These are phyloP conservation scores for Agonopterix arenella DNA, from an alignment of 2,888 invertebrate species.

Conservation along the genomic window DNA sequence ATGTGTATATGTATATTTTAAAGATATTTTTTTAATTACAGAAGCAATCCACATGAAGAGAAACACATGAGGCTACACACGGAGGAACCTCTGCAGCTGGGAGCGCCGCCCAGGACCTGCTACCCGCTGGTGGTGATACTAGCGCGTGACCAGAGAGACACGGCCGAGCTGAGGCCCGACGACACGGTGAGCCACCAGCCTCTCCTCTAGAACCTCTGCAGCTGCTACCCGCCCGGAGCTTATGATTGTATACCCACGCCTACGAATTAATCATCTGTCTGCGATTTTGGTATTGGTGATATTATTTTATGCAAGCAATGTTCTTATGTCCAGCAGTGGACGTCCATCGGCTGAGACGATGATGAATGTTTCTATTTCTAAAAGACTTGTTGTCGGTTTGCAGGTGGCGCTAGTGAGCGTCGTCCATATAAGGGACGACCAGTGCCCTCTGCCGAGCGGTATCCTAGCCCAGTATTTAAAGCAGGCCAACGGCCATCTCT, in stretches of 20 bases:
- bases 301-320: background rate
- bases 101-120: constrained; percentile 84
- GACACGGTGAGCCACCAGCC: constrained; percentile 55
- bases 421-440: constrained; percentile 88
- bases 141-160: constrained; percentile 79
- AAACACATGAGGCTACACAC: constrained; percentile 78
- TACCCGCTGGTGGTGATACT: constrained; percentile 88
- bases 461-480: constrained; percentile 91
- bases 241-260: too few species aligned
- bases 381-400: background rate
- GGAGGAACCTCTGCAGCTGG: constrained; percentile 80
- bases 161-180: constrained; percentile 81
- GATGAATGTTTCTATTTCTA: constrained; percentile 1
- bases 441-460: constrained; percentile 87
- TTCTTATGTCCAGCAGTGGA: too few species aligned
- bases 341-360: too few species aligned
- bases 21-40: constrained; percentile 34
- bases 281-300: too few species aligned
- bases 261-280: too few species aligned
- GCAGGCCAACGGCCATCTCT: constrained; percentile 88
- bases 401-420: constrained; percentile 90
- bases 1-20: too few species aligned
- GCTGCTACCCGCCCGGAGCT: too few species aligned
- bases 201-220: background rate
- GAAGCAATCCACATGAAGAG: constrained; percentile 82